Evolutionary conservation across 64 coral and sea anemone genomes (phyloP).

Genomic region (Stichodactyla helianthus): DNA sequence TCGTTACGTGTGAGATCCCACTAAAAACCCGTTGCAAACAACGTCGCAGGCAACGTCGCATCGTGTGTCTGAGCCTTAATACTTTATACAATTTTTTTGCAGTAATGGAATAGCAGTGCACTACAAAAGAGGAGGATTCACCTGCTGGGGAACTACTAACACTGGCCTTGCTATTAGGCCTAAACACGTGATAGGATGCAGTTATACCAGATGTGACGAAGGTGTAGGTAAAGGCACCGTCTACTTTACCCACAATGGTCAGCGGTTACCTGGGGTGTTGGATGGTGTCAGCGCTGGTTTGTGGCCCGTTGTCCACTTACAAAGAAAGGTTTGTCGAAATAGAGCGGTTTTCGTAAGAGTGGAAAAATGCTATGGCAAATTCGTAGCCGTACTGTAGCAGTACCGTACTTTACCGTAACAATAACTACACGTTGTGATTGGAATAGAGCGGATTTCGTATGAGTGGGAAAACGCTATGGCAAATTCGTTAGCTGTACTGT

Average conservation of each 20-base stretch:
- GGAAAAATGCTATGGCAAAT: no score
- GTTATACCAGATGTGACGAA: slow-evolving; percentile 60
- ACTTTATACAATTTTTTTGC: neutral
- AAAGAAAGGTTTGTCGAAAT: slow-evolving; percentile 72
- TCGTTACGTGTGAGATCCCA: no score
- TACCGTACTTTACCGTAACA: no score
- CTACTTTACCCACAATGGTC: slow-evolving; percentile 91
- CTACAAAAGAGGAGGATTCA: slow-evolving; percentile 71
- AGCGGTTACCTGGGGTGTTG: slow-evolving; percentile 50
- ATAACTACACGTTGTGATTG: no score
- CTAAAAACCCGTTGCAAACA: no score
- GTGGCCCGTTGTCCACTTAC: slow-evolving; percentile 90
- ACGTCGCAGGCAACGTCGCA: no score
- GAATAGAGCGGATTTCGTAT: neutral
- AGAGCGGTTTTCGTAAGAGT: no score
- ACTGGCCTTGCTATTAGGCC: slow-evolving; percentile 60
- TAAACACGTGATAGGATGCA: slow-evolving; percentile 83
- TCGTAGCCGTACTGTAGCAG: no score
- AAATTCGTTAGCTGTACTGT: no score
- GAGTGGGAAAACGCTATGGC: no score
- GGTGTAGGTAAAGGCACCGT: slow-evolving; percentile 36
- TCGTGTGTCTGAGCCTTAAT: no score
- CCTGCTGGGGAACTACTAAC: slow-evolving; percentile 71
- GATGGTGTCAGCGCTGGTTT: slow-evolving; percentile 64
- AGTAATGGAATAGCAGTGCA: slow-evolving; percentile 93